phyloP scores from a whole-genome alignment of 2,113 vertebrate genomes.

The Macrotus californicus region DNA sequence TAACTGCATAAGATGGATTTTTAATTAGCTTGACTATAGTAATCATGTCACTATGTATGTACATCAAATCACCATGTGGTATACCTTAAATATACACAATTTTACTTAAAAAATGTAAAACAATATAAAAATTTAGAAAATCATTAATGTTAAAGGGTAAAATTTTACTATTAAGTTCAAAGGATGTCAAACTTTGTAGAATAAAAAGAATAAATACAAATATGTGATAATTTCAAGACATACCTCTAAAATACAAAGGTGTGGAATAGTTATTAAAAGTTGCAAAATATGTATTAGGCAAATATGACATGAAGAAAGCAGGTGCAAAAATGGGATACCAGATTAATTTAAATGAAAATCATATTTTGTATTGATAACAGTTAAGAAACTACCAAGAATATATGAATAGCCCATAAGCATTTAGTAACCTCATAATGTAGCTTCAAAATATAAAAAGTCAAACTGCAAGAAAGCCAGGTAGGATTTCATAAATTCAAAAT shows the following conservation, averaged over 20 bases:
- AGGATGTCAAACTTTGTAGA: background rate
- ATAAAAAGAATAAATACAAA: background rate
- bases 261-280: background rate
- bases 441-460: too few relatives aligned
- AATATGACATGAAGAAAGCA: conserved; percentile 30
- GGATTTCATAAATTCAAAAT: too few relatives aligned
- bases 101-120: background rate
- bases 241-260: background rate
- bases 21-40: background rate
- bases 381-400: conserved; percentile 22
- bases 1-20: background rate
- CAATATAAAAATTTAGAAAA: background rate
- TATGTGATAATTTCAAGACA: background rate
- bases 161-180: background rate
- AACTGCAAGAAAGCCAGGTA: too few relatives aligned
- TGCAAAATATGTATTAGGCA: background rate
- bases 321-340: background rate
- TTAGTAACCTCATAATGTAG: background rate
- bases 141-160: background rate
- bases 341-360: background rate
- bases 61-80: background rate
- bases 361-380: background rate
- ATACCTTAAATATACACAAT: background rate
- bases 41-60: background rate
- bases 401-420: background rate